These are phyloP conservation scores for Indicator maculatus DNA, from an alignment of 2,113 vertebrate genomes.

Conservation along the genomic window DNA sequence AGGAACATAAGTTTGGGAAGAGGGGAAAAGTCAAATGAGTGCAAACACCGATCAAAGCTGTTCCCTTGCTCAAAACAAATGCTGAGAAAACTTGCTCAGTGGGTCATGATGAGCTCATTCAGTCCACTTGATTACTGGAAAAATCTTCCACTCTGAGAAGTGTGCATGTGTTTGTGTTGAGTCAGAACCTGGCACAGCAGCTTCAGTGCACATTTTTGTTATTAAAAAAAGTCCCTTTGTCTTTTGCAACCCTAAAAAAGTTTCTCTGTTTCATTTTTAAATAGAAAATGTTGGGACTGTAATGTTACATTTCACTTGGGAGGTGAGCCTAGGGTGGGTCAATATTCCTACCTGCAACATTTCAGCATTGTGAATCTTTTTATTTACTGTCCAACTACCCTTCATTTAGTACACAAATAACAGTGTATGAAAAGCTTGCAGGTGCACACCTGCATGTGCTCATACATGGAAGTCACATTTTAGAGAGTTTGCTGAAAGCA, in stretches of 20 bases:
- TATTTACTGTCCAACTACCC: not conserved
- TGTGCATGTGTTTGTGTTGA: conserved; percentile 49
- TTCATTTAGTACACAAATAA: not conserved
- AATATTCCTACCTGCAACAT: not conserved
- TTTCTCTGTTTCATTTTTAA: not conserved
- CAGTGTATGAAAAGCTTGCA: not conserved
- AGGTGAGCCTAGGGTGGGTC: not conserved
- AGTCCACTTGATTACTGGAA: conserved; percentile 63
- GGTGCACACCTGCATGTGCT: not conserved
- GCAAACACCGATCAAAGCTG: conserved; percentile 37
- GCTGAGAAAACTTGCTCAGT: conserved; percentile 66
- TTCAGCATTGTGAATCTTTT: not conserved
- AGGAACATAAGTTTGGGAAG: conserved; percentile 46
- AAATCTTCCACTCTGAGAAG: conserved; percentile 58
- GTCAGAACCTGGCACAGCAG: conserved; percentile 58
- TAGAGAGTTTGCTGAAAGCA: not conserved
- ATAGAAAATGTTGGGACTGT: not conserved
- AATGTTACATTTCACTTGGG: not conserved
- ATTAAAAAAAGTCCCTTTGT: conserved; percentile 46
- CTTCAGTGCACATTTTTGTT: conserved; percentile 53
- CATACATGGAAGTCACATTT: not conserved
- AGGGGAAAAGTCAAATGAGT: conserved; percentile 53
- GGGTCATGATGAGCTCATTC: conserved; percentile 64
- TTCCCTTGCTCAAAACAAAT: conserved; percentile 35
- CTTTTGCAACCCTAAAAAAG: not conserved